Base-by-base conservation (phyloP, 2,113 vertebrate species). In the Ammodytes dubius region DNA sequence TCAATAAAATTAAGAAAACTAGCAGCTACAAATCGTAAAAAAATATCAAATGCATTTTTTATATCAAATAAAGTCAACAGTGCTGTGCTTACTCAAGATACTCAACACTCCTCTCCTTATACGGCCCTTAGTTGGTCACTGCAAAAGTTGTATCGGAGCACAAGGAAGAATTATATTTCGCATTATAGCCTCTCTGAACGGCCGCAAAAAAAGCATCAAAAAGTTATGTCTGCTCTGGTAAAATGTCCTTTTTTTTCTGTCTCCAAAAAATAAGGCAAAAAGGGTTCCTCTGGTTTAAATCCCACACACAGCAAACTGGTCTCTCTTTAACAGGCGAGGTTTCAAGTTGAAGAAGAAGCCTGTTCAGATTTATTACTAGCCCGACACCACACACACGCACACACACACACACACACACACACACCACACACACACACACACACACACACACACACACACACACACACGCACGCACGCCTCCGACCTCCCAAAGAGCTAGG, bases 271-370 rank as follows among this genome's bases (percentile, higher is more conserved):
- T 73, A 66, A 79, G 39, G 45, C 66, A 10, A 17, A 52, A n/a
- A 60, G 71, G 27, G 66, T 66, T 73, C 60, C 58, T 43, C 19
- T 37, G 15, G 27, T 27, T 65, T 68, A 35, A n/a, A 35, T 54
- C 57, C 13, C n/a, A 11, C 68, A 19, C 8, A 46, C 19, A 14
- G 4, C 58, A 45, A 64, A 71, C 67, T 39, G 2, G 45, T 8
- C 60, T 59, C 60, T 59, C 73, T 71, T 71, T 69, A 39, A 13
- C 50, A 50, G 17, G 54, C 64, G 35, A 15, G 39, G 14, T 57
- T 87, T 70, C 37, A 74, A 61, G 73, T 87, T 70, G 42, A 74
- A 61, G 73, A 70, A 63, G 63, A 45, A 66, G 67, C 58, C 74
- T 8, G 53, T 50, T 54, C 61, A 71, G 72, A 46, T 73, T 49